These are phyloP conservation scores for Campylomormyrus tamandua DNA, from an alignment of 2,113 vertebrate genomes.

Conservation along the genomic window DNA sequence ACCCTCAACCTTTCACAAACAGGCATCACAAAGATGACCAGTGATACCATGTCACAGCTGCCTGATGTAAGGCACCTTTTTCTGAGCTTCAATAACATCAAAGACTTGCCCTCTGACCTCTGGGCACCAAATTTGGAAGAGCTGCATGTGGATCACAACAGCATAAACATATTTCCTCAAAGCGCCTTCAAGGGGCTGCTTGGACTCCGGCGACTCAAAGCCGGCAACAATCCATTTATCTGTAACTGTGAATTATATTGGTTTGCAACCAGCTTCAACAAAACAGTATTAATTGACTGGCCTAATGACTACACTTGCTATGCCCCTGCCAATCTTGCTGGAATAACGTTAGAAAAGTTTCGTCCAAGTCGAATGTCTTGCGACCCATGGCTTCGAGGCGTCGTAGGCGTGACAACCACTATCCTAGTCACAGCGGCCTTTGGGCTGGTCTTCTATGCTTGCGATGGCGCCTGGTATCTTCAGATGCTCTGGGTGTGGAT, in stretches of 20 bases:
- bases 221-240: slow-evolving; percentile 47
- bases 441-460: slow-evolving; percentile 36
- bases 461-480: slow-evolving; percentile 50
- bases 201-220: slow-evolving; percentile 36
- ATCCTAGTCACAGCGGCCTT: slow-evolving; percentile 8
- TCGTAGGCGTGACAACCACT: slow-evolving; percentile 29
- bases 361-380: slow-evolving; percentile 39
- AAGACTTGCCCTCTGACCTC: slow-evolving; percentile 36
- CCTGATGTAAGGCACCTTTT: slow-evolving; percentile 37
- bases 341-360: slow-evolving; percentile 28
- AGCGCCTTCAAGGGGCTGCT: slow-evolving; percentile 32
- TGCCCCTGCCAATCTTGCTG: slow-evolving; percentile 29
- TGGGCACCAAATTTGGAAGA: slow-evolving; percentile 25
- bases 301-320: slow-evolving; percentile 45
- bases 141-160: slow-evolving; percentile 47
- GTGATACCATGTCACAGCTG: slow-evolving; percentile 29
- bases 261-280: slow-evolving; percentile 45
- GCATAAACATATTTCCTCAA: slow-evolving; percentile 37
- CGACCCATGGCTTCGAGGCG: slow-evolving; percentile 36
- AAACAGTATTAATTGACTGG: slow-evolving; percentile 47
- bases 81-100: slow-evolving; percentile 47
- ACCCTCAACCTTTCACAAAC: slow-evolving; percentile 50
- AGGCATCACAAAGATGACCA: slow-evolving; percentile 40
- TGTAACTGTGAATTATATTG: slow-evolving; percentile 52
- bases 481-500: slow-evolving; percentile 58